These are phyloP conservation scores for Ceratosolen solmsi DNA, from an alignment of 1,140 invertebrate genomes.

Conservation along the genomic window DNA sequence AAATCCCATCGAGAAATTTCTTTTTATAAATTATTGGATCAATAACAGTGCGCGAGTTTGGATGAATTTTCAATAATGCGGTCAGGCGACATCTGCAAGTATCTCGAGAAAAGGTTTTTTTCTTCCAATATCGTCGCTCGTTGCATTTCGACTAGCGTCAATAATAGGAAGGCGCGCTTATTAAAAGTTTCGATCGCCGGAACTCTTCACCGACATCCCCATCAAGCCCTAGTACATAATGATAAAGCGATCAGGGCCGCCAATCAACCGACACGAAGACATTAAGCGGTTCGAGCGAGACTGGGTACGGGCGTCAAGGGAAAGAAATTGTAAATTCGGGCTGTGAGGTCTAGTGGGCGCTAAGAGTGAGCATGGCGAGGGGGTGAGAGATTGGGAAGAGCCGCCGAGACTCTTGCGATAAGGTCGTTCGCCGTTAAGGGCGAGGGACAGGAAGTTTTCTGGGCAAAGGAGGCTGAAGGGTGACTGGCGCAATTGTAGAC, in stretches of 20 bases:
- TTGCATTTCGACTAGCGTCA: no score
- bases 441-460: slow-evolving; percentile 63
- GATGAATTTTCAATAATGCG: no score
- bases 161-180: background rate
- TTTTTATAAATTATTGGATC: no score
- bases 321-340: background rate
- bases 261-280: background rate
- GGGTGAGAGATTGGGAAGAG: background rate
- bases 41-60: no score
- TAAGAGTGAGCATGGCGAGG: background rate
- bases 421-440: slow-evolving; percentile 38
- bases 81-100: no score
- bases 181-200: background rate
- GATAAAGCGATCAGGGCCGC: slow-evolving; percentile 35
- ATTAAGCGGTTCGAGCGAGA: slow-evolving; percentile 14
- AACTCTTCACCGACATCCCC: slow-evolving; percentile 3
- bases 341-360: background rate
- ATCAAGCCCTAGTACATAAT: slow-evolving; percentile 19
- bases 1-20: no score
- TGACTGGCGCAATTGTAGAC: slow-evolving; percentile 69
- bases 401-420: background rate
- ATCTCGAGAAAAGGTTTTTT: no score
- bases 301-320: background rate
- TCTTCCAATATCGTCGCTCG: no score
- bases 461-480: slow-evolving; percentile 64